Conservation (phyloP, 2,888 invertebrate species). For the Chymomyza fuscimana region DNA sequence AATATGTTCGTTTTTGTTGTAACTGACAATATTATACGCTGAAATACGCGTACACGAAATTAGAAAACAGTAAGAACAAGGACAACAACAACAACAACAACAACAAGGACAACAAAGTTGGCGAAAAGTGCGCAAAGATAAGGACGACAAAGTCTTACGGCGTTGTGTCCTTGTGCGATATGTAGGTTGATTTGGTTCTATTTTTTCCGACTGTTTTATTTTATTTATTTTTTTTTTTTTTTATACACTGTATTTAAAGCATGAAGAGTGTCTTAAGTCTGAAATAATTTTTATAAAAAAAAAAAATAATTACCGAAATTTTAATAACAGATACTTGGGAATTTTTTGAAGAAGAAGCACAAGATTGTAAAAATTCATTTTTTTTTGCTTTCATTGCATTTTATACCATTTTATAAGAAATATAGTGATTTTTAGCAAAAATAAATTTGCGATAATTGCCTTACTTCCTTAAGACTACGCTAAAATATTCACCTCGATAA, state of each 20-base stretch:
- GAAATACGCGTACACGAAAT: slow-evolving; percentile 45
- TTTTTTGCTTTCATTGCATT: too few species aligned
- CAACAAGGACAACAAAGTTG: slow-evolving; percentile 14
- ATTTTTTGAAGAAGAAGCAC: too few species aligned
- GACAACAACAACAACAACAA: slow-evolving; percentile 25
- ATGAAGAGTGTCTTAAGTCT: too few species aligned
- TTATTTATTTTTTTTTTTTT: neutral
- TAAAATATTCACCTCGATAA: too few species aligned
- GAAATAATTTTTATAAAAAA: too few species aligned
- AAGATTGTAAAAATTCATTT: too few species aligned
- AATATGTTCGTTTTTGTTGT: neutral
- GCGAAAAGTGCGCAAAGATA: slow-evolving; percentile 20
- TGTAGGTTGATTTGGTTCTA: slow-evolving; percentile 49
- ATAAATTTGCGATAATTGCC: too few species aligned
- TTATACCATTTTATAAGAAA: too few species aligned
- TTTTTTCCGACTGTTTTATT: slow-evolving; percentile 19
- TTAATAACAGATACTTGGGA: too few species aligned
- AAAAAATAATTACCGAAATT: too few species aligned
- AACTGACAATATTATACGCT: slow-evolving; percentile 6
- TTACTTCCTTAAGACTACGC: too few species aligned
- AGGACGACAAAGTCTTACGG: slow-evolving; percentile 14
- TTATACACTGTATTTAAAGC: neutral
- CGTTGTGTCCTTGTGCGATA: slow-evolving; percentile 22
- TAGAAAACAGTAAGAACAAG: slow-evolving; percentile 43
- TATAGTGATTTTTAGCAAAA: too few species aligned